These are phyloP conservation scores for Natator depressus DNA, from an alignment of 2,113 vertebrate genomes.

Conservation along the genomic window DNA sequence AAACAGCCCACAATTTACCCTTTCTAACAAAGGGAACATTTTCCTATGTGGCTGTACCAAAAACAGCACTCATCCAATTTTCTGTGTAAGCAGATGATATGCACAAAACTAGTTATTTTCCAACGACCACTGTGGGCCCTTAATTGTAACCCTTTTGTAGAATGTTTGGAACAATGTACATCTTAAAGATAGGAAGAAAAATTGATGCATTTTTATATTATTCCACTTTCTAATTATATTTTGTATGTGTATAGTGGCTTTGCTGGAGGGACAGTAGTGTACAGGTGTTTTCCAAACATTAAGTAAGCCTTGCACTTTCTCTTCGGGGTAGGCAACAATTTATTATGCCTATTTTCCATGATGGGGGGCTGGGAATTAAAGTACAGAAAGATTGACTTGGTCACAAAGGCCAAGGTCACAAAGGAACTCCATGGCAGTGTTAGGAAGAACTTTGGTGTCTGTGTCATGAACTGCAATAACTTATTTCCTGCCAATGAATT, in stretches of 20 bases:
- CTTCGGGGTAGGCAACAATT: not conserved
- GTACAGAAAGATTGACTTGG: not conserved
- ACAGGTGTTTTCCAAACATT: not conserved
- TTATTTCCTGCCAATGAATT: not conserved
- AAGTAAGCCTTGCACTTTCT: not conserved
- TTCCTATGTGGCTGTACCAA: fast-evolving
- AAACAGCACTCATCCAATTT: fast-evolving
- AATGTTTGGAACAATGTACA: not conserved
- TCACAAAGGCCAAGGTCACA: not conserved
- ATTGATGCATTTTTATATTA: not conserved
- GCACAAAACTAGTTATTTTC: not conserved
- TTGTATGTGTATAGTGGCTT: fast-evolving
- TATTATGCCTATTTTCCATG: not conserved
- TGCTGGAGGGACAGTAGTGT: not conserved
- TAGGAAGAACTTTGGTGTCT: not conserved
- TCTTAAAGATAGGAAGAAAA: not conserved
- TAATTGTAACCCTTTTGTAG: not conserved
- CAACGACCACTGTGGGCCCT: not conserved
- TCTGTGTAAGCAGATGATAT: not conserved
- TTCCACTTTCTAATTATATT: not conserved
- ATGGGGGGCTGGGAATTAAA: fast-evolving
- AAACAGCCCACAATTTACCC: not conserved
- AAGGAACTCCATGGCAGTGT: not conserved
- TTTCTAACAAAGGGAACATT: not conserved
- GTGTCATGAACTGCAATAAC: not conserved